Percentiles rank a stretch among this genome's conserved stretches.
phyloP scores from a whole-genome alignment of 2,797 vertebrate genomes.

The Gallinago stenura region DNA sequence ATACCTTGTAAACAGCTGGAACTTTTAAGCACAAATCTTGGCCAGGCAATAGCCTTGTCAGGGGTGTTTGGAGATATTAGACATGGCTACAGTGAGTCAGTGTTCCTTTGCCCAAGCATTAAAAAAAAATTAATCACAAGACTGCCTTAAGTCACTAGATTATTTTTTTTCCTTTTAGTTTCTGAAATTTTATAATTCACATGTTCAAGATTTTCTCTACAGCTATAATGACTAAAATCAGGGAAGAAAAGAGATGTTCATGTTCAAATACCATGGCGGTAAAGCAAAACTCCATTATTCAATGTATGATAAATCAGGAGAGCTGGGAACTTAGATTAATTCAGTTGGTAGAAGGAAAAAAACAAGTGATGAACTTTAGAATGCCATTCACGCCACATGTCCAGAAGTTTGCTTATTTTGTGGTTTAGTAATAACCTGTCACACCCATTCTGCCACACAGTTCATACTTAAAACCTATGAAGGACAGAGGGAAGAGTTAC shows the following conservation, averaged over 20 bases:
- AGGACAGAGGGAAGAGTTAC: background rate
- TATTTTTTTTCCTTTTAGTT: background rate
- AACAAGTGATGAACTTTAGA: background rate
- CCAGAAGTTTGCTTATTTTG: background rate
- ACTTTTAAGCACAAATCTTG: constrained; percentile 18
- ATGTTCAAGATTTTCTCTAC: background rate
- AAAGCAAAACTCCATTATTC: background rate
- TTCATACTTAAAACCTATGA: background rate
- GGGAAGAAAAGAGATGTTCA: background rate
- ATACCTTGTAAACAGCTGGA: constrained; percentile 52
- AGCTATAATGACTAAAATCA: background rate
- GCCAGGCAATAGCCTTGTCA: background rate
- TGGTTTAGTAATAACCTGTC: background rate
- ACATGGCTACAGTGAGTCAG: constrained; percentile 54
- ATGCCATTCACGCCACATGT: background rate
- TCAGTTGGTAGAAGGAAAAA: background rate
- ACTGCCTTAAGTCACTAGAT: background rate
- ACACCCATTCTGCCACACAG: background rate
- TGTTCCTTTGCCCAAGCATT: constrained; percentile 25
- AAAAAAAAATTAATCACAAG: constrained; percentile 23
- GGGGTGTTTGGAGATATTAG: constrained; percentile 24
- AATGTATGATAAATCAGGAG: background rate
- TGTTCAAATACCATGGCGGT: background rate
- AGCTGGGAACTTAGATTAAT: background rate
- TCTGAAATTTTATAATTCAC: background rate